Percentiles rank a stretch among this genome's conserved stretches.
These are phyloP conservation scores for Diplodus sargus DNA, from an alignment of 2,797 vertebrate species.

Conservation along the genomic window DNA sequence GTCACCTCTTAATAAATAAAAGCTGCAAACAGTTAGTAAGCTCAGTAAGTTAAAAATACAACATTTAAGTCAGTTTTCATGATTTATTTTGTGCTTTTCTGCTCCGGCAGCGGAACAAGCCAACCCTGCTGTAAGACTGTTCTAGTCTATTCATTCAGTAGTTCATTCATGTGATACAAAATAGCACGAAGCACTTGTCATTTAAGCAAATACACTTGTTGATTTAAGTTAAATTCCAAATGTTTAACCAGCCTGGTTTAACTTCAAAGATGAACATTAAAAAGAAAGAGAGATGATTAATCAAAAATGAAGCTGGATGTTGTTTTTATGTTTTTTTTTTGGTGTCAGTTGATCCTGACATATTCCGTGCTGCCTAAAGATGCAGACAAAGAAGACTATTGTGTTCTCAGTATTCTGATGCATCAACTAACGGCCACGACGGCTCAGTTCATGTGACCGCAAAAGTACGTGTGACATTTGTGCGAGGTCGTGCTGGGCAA, in stretches of 20 bases:
- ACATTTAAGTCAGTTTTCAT: not conserved
- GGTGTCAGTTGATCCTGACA: conserved; percentile 25
- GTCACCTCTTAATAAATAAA: too few species aligned
- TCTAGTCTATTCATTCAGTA: too few species aligned
- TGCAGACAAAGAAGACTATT: conserved; percentile 50
- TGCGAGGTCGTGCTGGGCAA: not conserved
- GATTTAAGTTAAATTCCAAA: not conserved
- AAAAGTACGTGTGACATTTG: conserved; percentile 15
- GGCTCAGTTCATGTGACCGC: conserved; percentile 52
- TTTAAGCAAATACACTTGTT: not conserved
- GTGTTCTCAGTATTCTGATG: conserved; percentile 15
- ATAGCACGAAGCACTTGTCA: not conserved
- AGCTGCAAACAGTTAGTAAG: too few species aligned
- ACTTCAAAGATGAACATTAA: not conserved
- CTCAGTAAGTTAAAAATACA: too few species aligned
- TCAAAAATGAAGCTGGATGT: not conserved
- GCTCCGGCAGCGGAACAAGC: too few species aligned
- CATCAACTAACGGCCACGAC: conserved; percentile 18
- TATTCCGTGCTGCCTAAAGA: conserved; percentile 25
- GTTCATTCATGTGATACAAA: too few species aligned
- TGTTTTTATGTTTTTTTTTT: conserved; percentile 15
- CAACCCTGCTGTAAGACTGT: too few species aligned
- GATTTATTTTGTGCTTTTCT: too few species aligned
- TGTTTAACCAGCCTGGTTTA: not conserved
- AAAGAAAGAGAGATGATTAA: not conserved